Conservation (phyloP, 2,888 invertebrate genomes). For the Drosophila subsilvestris region DNA sequence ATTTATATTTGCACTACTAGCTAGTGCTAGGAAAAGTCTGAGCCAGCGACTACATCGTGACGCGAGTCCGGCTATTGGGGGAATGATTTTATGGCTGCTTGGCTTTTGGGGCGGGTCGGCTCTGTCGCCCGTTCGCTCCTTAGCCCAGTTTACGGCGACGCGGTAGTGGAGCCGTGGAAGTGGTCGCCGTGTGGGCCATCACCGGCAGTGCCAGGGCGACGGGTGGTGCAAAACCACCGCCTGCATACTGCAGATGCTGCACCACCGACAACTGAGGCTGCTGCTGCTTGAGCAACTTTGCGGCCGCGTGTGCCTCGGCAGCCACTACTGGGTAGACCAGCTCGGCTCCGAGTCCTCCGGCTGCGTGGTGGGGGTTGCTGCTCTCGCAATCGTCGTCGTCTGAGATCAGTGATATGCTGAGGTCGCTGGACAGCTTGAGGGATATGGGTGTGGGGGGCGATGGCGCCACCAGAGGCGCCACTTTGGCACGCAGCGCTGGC, state of each 20-base stretch:
- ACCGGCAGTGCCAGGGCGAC: constrained; percentile 63
- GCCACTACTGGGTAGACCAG: constrained; percentile 51
- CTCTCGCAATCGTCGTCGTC: constrained; percentile 80
- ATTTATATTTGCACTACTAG: constrained; percentile 61
- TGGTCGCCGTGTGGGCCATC: constrained; percentile 39
- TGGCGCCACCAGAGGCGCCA: constrained; percentile 67
- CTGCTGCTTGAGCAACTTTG: constrained; percentile 74
- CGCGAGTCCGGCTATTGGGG: constrained; percentile 21
- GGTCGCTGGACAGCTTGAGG: constrained; percentile 78
- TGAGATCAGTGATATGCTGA: constrained; percentile 83
- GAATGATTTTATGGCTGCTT: constrained; percentile 54
- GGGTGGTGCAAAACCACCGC: constrained; percentile 49
- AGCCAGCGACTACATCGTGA: constrained; percentile 15
- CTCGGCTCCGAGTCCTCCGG: constrained; percentile 9
- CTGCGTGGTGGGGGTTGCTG: constrained; percentile 15
- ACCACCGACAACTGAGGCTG: constrained; percentile 75
- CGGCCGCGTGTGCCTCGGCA: constrained; percentile 55
- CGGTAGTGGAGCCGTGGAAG: constrained; percentile 40
- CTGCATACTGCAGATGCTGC: constrained; percentile 68
- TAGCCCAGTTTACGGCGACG: constrained; percentile 69
- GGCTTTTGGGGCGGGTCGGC: not conserved
- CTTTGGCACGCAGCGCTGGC: constrained; percentile 66
- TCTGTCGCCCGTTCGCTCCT: constrained; percentile 1
- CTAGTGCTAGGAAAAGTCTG: constrained; percentile 42
- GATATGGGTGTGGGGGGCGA: constrained; percentile 79